Base-by-base conservation (phyloP, 2,888 invertebrate genomes). In the Rhagium mordax region DNA sequence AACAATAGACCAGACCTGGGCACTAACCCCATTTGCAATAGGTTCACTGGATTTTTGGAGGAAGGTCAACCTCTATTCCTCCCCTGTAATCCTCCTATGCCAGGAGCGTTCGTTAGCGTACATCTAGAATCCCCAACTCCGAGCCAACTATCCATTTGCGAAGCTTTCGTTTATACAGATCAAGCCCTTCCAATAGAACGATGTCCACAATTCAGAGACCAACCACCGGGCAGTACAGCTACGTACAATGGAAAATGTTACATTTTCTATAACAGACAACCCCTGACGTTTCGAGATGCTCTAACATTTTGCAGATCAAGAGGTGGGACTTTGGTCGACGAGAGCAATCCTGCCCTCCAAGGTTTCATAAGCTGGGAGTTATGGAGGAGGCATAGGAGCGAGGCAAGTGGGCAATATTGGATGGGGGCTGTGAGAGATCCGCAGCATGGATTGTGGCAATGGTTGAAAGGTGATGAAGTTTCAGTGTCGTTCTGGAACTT, bases 221-320 rank as follows among this genome's bases (percentile, higher is more conserved):
- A 97, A 86, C 97, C 97, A 0, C 96, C 96, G 0, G 97, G 97
- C 20, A 96, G 96, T 71, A 94, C 96, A 0, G 96, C 97, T 0
- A 97, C 97, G 0, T 97, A 97, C 89, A 97, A 97, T 83, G 97
- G 97, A 74, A 97, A 97, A 89, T 97, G 97, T 85, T 97, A 97
- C 88, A 95, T 96, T 74, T 97, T 97, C 90, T 96, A 97, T 88
- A 95, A 96, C 85, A 90, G 95, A 10, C 96, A 96, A 84, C 96
- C 96, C 0, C 87, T 94, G 76, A 92, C 91, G 80, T 96, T 97
- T 88, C 90, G 93, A 59, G 95, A 96, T 64, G 94, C 97, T 0
- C 88, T 95, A 7, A 89, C 92, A 0, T 96, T 95, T 87, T 97
- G 97, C 84, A 91, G 94, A 48, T 90, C 92, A 0, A 90, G 96